Evolutionary conservation across 1,140 invertebrate genomes (phyloP).

Genomic region (Megathymus violae): DNA sequence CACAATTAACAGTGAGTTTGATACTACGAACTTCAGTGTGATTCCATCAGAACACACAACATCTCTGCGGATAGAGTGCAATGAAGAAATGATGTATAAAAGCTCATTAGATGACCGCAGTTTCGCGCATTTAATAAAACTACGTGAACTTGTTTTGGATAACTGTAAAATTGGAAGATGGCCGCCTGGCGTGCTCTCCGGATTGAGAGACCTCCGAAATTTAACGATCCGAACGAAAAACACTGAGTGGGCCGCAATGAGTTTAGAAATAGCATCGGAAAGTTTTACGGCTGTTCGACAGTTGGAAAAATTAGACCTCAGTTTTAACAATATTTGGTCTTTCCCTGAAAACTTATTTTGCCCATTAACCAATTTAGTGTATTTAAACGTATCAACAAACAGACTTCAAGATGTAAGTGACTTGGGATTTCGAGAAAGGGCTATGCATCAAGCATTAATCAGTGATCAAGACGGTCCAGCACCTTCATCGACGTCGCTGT

Average conservation of each 20-base stretch:
- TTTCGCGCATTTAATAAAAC: constrained; percentile 90
- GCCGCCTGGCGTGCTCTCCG: constrained; percentile 89
- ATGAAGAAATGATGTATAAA: constrained; percentile 88
- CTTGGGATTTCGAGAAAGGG: constrained; percentile 88
- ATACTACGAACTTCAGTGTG: constrained; percentile 94
- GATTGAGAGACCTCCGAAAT: constrained; percentile 90
- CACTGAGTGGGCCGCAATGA: constrained; percentile 90
- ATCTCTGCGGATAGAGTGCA: constrained; percentile 90
- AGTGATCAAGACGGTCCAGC: constrained; percentile 82
- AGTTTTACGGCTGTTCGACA: constrained; percentile 89
- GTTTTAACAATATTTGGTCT: constrained; percentile 94
- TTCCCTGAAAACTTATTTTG: constrained; percentile 94
- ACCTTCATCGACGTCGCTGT: constrained; percentile 66
- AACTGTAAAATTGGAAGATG: constrained; percentile 93
- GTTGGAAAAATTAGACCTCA: constrained; percentile 92
- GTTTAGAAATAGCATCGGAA: constrained; percentile 89
- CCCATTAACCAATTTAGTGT: constrained; percentile 89
- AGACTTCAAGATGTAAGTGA: constrained; percentile 92
- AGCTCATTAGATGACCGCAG: constrained; percentile 90
- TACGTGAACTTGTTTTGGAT: constrained; percentile 91
- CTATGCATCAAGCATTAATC: constrained; percentile 85
- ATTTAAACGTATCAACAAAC: constrained; percentile 93
- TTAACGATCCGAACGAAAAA: constrained; percentile 92
- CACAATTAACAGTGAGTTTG: constrained; percentile 92
- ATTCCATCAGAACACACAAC: constrained; percentile 93